Evolutionary conservation across 2,797 vertebrate species (phyloP).

Genomic region (Sciurus carolinensis): DNA sequence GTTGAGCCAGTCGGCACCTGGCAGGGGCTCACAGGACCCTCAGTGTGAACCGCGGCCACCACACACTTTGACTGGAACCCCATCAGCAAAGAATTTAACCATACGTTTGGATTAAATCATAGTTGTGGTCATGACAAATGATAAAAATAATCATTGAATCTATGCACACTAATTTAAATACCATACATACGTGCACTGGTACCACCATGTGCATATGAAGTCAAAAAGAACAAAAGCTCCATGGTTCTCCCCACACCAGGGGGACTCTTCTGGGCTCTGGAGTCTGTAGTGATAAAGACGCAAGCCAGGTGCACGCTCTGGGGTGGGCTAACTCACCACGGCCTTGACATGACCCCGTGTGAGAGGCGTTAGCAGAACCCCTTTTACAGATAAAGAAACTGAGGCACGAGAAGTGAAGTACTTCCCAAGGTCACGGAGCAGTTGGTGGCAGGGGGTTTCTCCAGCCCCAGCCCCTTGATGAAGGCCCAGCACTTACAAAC

Average conservation of each 20-base stretch:
- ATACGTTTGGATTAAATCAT: neutral
- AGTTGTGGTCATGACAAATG: neutral
- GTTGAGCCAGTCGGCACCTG: fast-evolving
- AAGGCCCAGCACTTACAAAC: fast-evolving
- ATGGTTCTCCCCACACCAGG: neutral
- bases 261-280: neutral
- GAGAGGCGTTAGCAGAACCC: neutral
- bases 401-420: neutral
- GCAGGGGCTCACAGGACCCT: neutral
- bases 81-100: neutral
- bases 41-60: neutral
- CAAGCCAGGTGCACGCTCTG: no score
- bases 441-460: neutral
- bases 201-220: no score
- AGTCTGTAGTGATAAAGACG: fast-evolving
- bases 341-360: neutral
- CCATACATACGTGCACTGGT: neutral
- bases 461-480: fast-evolving
- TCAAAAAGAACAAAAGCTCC: neutral
- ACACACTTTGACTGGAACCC: neutral
- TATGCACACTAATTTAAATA: neutral
- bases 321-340: neutral
- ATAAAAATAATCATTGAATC: neutral
- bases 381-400: slow-evolving; percentile 5
- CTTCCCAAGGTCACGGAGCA: neutral